Evolutionary conservation across 2,797 vertebrate genomes (phyloP).

Genomic region (Etheostoma perlongum): DNA sequence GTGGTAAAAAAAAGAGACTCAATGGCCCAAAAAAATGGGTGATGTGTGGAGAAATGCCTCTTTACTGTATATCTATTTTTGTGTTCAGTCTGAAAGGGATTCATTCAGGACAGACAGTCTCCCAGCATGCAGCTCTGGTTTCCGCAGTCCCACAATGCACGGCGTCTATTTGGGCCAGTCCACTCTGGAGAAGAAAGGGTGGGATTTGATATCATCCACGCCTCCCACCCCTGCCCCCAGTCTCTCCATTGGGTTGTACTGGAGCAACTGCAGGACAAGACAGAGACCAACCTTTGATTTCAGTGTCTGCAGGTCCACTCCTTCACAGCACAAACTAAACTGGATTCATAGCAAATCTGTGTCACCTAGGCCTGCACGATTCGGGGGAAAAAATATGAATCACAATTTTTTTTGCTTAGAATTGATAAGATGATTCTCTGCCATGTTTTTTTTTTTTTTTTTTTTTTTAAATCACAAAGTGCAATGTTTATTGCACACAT

Average conservation of each 20-base stretch:
- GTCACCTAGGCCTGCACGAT: neutral
- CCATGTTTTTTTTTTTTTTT: too few relatives aligned
- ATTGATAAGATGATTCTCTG: too few relatives aligned
- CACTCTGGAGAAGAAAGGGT: constrained; percentile 94
- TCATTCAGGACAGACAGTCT: constrained; percentile 14
- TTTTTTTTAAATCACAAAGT: too few relatives aligned
- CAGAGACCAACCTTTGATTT: constrained; percentile 20
- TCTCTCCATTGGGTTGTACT: constrained; percentile 95
- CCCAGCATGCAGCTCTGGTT: constrained; percentile 43
- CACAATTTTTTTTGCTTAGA: too few relatives aligned
- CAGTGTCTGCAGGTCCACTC: neutral
- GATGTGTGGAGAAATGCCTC: constrained; percentile 34
- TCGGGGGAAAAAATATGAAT: too few relatives aligned
- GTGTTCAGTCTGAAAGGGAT: constrained; percentile 31
- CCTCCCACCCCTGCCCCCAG: constrained; percentile 94
- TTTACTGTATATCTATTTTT: constrained; percentile 30
- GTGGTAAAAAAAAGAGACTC: constrained; percentile 45
- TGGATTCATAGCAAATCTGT: constrained; percentile 20
- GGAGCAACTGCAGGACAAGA: constrained; percentile 88
- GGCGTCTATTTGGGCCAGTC: constrained; percentile 88
- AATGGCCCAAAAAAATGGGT: neutral
- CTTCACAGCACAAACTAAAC: neutral
- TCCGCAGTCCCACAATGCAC: constrained; percentile 34
- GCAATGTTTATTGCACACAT: too few relatives aligned
- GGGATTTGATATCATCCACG: constrained; percentile 96